Percentiles rank a stretch among this genome's conserved stretches.
Conservation (phyloP, 2,113 vertebrate genomes). For the Antechinus stuartii region DNA sequence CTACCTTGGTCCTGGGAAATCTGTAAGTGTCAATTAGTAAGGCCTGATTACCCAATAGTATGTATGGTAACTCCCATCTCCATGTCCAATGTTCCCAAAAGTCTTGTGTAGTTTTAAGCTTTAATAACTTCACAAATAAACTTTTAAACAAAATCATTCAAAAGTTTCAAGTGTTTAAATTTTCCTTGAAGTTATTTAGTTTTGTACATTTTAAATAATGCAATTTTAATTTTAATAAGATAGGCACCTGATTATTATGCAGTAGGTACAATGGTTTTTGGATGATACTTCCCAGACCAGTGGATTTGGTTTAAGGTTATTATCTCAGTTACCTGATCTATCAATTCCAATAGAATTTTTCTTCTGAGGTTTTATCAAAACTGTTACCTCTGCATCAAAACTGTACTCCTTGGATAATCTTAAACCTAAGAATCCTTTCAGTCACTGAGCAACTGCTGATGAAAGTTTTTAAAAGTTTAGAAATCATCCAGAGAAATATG, state of each 20-base stretch:
- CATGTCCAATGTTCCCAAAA: not conserved
- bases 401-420: not conserved
- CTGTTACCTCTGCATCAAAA: not conserved
- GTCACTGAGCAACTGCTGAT: not conserved
- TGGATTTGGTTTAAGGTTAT: not conserved
- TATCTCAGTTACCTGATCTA: not conserved
- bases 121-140: not conserved
- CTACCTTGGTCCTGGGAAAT: not conserved
- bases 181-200: not conserved
- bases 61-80: not conserved
- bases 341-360: not conserved
- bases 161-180: not conserved
- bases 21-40: slow-evolving; percentile 8
- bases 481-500: not conserved
- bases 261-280: not conserved
- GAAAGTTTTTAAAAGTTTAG: not conserved
- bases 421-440: not conserved
- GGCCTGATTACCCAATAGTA: slow-evolving; percentile 32
- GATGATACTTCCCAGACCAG: not conserved
- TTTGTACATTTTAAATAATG: not conserved
- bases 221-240: not conserved
- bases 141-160: not conserved
- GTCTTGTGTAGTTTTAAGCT: not conserved
- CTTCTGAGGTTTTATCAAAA: not conserved
- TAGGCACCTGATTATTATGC: not conserved